Evolutionary conservation across 2,888 invertebrate species (phyloP).

Genomic region (Lepidocyrtoides sp.): DNA sequence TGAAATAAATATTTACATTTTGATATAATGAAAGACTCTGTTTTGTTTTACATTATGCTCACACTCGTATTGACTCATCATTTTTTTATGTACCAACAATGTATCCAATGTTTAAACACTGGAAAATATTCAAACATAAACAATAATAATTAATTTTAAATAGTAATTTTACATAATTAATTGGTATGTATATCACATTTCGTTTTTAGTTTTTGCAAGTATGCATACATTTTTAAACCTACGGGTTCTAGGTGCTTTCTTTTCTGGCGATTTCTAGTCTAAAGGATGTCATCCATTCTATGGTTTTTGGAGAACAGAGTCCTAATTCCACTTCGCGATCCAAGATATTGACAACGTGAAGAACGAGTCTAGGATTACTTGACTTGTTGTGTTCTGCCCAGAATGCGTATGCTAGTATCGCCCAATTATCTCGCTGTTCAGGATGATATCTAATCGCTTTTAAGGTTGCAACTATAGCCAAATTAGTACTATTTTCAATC

Average conservation of each 20-base stretch:
- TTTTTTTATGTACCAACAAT: too few relatives aligned
- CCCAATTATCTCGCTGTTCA: constrained; percentile 80
- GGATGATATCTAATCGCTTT: constrained; percentile 81
- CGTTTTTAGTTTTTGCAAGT: too few relatives aligned
- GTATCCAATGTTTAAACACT: too few relatives aligned
- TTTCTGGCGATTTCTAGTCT: constrained; percentile 56
- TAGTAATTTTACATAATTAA: too few relatives aligned
- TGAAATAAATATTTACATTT: neutral
- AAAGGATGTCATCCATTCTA: constrained; percentile 65
- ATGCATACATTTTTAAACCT: too few relatives aligned
- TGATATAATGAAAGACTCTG: neutral
- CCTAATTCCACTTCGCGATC: constrained; percentile 65
- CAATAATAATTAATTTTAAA: too few relatives aligned
- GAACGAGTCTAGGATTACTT: constrained; percentile 18
- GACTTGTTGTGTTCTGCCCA: constrained; percentile 76
- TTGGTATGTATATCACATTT: too few relatives aligned
- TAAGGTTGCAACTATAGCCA: constrained; percentile 79
- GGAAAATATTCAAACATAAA: too few relatives aligned
- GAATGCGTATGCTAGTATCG: constrained; percentile 78
- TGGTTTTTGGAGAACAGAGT: constrained; percentile 45
- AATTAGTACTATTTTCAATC: constrained; percentile 73
- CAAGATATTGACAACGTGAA: constrained; percentile 60
- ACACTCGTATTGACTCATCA: too few relatives aligned
- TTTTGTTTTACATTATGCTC: too few relatives aligned
- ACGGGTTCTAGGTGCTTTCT: too few relatives aligned